phyloP scores from a whole-genome alignment of 2,797 vertebrate species.

The Neomorphus geoffroyi region DNA sequence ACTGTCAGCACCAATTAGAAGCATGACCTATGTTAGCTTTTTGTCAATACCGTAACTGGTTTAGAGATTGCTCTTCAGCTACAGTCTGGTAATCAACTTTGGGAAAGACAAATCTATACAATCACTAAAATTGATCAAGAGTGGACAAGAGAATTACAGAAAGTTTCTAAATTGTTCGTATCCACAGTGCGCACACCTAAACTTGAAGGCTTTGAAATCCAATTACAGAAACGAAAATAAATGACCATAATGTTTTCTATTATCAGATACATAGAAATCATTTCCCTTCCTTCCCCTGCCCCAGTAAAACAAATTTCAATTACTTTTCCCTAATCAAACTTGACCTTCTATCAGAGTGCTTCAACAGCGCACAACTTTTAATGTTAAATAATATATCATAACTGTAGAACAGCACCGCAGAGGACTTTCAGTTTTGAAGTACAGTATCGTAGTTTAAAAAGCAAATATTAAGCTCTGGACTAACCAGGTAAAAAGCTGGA shows the following conservation, averaged over 20 bases:
- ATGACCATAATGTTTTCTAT: conserved; percentile 46
- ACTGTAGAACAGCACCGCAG: neutral
- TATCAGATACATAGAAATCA: conserved; percentile 55
- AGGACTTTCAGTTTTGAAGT: neutral
- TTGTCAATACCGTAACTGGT: neutral
- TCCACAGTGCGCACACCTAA: neutral
- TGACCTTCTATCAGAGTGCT: conserved; percentile 39
- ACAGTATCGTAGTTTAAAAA: neutral
- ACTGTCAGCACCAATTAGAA: neutral
- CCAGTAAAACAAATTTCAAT: conserved; percentile 58
- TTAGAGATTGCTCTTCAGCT: neutral
- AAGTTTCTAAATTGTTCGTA: conserved; percentile 25
- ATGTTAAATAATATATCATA: neutral
- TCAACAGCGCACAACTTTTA: neutral
- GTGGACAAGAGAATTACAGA: neutral
- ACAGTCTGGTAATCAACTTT: neutral
- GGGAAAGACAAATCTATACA: conserved; percentile 11
- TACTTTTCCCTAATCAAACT: conserved; percentile 50
- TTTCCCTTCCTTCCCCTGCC: conserved; percentile 13
- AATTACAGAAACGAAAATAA: conserved; percentile 60
- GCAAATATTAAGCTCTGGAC: neutral
- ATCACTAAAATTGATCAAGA: conserved; percentile 30
- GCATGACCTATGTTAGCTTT: neutral
- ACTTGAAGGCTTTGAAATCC: conserved; percentile 43
- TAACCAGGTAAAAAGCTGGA: neutral